Evolutionary conservation across 2,113 vertebrate genomes (phyloP).

Genomic region (Corythoichthys intestinalis): DNA sequence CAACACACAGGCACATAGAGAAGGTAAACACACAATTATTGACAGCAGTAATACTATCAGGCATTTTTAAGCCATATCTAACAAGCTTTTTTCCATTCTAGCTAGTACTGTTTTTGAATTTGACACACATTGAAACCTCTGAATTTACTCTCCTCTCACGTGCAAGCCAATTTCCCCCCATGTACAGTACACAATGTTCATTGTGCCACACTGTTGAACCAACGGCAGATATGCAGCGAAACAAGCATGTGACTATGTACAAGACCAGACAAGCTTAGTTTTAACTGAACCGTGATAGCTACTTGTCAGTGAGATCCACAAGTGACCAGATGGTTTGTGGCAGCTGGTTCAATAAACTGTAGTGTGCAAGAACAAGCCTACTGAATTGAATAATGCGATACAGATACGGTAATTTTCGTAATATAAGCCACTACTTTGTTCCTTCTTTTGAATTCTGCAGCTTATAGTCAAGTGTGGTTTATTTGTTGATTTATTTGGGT

Average conservation of each 20-base stretch:
- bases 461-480: too few relatives aligned
- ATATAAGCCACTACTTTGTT: too few relatives aligned
- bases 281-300: not conserved
- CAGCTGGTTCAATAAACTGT: not conserved
- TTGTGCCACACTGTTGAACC: not conserved
- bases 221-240: not conserved
- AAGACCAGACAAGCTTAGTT: conserved; percentile 2
- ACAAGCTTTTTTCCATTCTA: conserved; percentile 49
- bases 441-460: too few relatives aligned
- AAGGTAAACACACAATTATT: not conserved
- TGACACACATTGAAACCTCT: conserved; percentile 52
- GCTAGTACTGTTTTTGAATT: conserved; percentile 40
- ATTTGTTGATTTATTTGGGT: too few relatives aligned
- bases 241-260: not conserved
- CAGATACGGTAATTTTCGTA: too few relatives aligned
- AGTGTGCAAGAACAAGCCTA: too few relatives aligned
- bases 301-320: not conserved
- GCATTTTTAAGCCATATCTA: conserved; percentile 20
- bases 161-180: not conserved
- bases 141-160: conserved; percentile 18
- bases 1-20: not conserved
- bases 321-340: conserved; percentile 4
- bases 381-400: too few relatives aligned
- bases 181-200: not conserved
- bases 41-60: conserved; percentile 9